Conservation (phyloP, 2,797 vertebrate genomes). For the Erpetoichthys calabaricus region DNA sequence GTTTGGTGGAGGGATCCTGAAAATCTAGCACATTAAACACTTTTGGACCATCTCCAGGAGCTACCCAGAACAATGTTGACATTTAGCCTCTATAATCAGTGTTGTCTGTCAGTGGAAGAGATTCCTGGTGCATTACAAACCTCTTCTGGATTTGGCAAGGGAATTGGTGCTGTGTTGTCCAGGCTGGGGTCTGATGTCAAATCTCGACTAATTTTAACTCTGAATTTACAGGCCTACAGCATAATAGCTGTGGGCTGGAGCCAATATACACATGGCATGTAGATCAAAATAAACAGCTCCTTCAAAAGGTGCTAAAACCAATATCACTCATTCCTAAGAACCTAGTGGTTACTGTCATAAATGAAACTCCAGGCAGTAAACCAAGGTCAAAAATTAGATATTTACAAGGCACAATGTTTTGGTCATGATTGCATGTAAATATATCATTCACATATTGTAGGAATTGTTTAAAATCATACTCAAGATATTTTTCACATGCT, state of each 20-base stretch:
- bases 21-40: slow-evolving; percentile 25
- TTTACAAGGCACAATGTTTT: too few relatives aligned
- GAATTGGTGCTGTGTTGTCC: slow-evolving; percentile 2
- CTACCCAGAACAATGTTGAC: slow-evolving; percentile 40
- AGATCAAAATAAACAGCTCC: neutral
- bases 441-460: too few relatives aligned
- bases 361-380: slow-evolving; percentile 1
- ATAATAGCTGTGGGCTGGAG: neutral
- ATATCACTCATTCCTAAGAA: neutral
- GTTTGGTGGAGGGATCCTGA: slow-evolving; percentile 1
- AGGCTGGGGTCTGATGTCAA: neutral
- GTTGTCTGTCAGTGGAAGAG: slow-evolving; percentile 30
- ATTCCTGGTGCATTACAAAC: slow-evolving; percentile 30
- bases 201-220: neutral
- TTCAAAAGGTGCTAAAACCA: slow-evolving; percentile 5
- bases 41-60: slow-evolving; percentile 31
- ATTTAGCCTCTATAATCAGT: slow-evolving; percentile 36
- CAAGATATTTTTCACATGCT: too few relatives aligned
- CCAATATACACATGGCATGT: neutral
- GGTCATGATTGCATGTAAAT: too few relatives aligned
- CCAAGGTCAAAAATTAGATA: neutral
- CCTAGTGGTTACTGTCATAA: slow-evolving; percentile 7
- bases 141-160: slow-evolving; percentile 20
- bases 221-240: slow-evolving; percentile 4
- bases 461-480: too few relatives aligned